phyloP scores from a whole-genome alignment of 2,797 vertebrate genomes.

The Sparus aurata region DNA sequence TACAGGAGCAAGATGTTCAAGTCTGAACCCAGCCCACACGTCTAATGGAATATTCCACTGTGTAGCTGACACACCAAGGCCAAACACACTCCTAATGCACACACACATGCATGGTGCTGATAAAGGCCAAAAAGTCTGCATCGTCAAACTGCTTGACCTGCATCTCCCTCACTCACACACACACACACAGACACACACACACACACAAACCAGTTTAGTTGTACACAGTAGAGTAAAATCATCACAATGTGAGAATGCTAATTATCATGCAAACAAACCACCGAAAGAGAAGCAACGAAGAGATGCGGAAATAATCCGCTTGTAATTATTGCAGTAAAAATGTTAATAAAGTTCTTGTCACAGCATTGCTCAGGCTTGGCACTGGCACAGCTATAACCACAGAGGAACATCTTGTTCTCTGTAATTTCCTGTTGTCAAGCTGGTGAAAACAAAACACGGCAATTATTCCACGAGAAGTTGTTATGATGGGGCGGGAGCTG shows the following conservation, averaged over 20 bases:
- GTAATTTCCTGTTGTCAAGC: constrained; percentile 18
- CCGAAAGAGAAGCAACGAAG: not conserved
- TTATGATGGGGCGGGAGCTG: not conserved
- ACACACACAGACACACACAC: too few relatives aligned
- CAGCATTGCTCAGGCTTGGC: not conserved
- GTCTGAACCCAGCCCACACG: constrained; percentile 27
- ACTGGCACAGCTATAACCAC: constrained; percentile 8
- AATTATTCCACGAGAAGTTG: not conserved
- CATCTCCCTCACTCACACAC: not conserved
- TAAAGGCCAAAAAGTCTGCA: constrained; percentile 42
- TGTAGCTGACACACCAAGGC: not conserved
- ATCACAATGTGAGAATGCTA: not conserved
- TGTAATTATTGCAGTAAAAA: not conserved
- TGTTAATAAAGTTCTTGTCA: not conserved
- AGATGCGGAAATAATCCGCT: not conserved
- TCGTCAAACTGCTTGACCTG: constrained; percentile 12
- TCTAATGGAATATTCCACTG: constrained; percentile 71
- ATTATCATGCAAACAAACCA: not conserved
- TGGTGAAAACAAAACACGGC: not conserved
- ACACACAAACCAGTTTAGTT: not conserved
- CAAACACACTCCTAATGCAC: not conserved
- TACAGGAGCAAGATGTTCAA: constrained; percentile 4
- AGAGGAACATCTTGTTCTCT: not conserved
- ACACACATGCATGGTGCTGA: constrained; percentile 40
- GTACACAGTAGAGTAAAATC: not conserved